phyloP scores from a whole-genome alignment of 2,888 invertebrate species.

The Plagiodera versicolora region DNA sequence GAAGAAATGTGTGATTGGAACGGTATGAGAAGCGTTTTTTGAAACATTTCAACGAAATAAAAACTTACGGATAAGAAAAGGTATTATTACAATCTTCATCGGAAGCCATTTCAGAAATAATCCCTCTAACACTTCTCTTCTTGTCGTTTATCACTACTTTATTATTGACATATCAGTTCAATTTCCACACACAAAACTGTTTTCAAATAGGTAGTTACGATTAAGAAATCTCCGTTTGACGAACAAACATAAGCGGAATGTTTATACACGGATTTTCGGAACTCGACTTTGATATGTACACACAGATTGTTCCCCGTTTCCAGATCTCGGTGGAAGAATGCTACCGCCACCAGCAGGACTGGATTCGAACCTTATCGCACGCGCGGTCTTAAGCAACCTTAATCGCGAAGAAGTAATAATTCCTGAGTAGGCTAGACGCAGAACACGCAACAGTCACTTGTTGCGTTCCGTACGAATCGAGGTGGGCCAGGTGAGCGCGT shows the following conservation, averaged over 20 bases:
- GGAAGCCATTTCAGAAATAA: conserved; percentile 49
- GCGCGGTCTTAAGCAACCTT: background rate
- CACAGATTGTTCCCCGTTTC: background rate
- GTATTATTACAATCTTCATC: conserved; percentile 54
- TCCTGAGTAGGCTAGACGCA: conserved; percentile 21
- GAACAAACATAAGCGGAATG: conserved; percentile 15
- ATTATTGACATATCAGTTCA: conserved; percentile 38
- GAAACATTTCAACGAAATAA: background rate
- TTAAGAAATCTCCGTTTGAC: conserved; percentile 36
- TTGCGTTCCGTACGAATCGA: conserved; percentile 38
- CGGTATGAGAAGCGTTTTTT: background rate
- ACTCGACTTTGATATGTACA: background rate
- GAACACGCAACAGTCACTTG: conserved; percentile 37
- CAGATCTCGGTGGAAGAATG: background rate
- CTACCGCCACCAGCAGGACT: background rate
- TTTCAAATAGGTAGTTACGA: conserved; percentile 20
- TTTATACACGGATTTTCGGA: conserved; percentile 9
- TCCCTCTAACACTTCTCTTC: conserved; percentile 31
- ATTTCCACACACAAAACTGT: conserved; percentile 36
- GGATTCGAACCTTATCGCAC: background rate
- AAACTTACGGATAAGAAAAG: conserved; percentile 52
- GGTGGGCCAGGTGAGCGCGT: conserved; percentile 32
- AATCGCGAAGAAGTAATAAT: conserved; percentile 3
- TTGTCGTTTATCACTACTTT: conserved; percentile 34
- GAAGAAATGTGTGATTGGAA: too few relatives aligned